phyloP scores from a whole-genome alignment of 2,797 vertebrate species.

The Sebastes nivosus region DNA sequence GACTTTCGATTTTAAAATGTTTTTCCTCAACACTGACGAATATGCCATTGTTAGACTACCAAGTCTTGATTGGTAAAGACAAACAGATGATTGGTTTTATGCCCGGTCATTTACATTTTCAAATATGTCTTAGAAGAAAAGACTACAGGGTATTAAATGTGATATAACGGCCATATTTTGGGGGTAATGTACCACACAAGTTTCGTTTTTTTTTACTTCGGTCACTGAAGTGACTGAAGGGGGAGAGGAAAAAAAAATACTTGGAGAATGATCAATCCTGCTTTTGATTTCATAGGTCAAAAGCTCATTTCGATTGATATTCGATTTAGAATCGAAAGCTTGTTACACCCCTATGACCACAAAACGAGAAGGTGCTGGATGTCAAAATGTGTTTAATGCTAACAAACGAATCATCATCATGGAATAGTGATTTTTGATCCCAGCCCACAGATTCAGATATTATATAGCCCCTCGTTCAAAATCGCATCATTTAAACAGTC shows the following conservation, averaged over 20 bases:
- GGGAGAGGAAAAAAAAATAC: neutral
- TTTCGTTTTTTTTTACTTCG: no score
- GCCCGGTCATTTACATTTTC: neutral
- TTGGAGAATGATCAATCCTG: neutral
- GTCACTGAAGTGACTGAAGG: no score
- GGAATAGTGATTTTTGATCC: neutral
- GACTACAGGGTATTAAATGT: no score
- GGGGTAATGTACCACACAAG: no score
- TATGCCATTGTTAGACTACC: neutral
- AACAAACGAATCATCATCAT: neutral
- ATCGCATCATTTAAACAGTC: neutral
- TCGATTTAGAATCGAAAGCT: neutral
- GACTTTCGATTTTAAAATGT: accelerated
- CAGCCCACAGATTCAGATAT: neutral
- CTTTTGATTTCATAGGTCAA: neutral
- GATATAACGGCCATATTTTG: no score
- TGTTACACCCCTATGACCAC: neutral
- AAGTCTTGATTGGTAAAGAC: neutral
- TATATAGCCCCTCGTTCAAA: slow-evolving; percentile 1
- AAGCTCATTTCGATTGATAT: neutral
- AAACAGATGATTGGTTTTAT: neutral
- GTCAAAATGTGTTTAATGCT: neutral
- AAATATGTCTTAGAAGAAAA: neutral
- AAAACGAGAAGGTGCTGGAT: neutral
- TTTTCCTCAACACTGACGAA: accelerated